Evolutionary conservation across 2,113 vertebrate species (phyloP), one percentile per base, ranked within the genome.

Genomic region (Pithys albifrons): DNA sequence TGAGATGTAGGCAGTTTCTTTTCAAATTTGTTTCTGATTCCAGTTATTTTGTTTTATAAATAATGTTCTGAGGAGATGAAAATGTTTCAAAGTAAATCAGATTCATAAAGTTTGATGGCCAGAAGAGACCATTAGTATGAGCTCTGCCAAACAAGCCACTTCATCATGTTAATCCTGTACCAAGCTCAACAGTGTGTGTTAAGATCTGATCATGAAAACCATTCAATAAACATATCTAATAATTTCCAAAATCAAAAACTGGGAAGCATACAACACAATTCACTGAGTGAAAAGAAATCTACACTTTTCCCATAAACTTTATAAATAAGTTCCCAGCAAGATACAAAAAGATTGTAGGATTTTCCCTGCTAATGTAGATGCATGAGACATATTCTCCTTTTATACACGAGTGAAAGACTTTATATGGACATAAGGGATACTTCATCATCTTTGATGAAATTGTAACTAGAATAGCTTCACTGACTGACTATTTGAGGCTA

Each of bases 11-110:
- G 73, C 41, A 85, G 46, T 57, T 94, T 89, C 35, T 75, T 92
- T 93, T 62, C n/a, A 92, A 37, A 87, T 24, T 75, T 94, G 23
- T 61, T 83, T 86, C 74, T 91, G 39, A 87, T 85, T 91, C 72
- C 41, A 78, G 41, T 64, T 71, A 74, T 43, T 92, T 93, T 88
- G 48, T 84, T 92, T 91, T 79, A 79, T 54, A 91, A 91, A 59
- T 79, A 80, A 65, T 27, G 19, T 81, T 85, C 61, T 66, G 61
- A 78, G 49, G 48, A 90, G 37, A 75, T 20, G n/a, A 89, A 87
- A 94, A 70, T 33, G 73, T 87, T 78, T 84, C 91, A 66, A n/a
- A 81, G 57, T 71, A 91, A 89, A 89, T 74, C 25, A 75, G 27
- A 72, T 91, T 76, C 28, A 37, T 65, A 58, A 73, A 65, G 6